These are phyloP conservation scores for Paralvinella palmiformis DNA, from an alignment of 1,140 invertebrate species.

Conservation along the genomic window DNA sequence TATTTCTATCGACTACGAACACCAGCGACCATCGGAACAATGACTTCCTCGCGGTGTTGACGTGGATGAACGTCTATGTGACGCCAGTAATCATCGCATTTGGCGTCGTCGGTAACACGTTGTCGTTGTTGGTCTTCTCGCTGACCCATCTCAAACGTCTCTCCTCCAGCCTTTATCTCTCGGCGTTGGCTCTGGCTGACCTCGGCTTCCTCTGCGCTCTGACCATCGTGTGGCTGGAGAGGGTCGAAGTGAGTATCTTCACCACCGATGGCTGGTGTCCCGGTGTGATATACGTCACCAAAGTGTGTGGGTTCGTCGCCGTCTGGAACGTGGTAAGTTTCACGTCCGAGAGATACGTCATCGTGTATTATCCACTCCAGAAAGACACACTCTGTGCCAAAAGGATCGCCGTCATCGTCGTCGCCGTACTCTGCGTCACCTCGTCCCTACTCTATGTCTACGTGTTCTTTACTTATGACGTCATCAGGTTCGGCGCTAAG, in stretches of 20 bases:
- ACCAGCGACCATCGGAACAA: too few species aligned
- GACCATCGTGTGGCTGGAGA: constrained; percentile 7
- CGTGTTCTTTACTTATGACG: constrained; percentile 6
- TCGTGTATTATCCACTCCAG: constrained; percentile 12
- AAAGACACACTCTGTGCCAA: constrained; percentile 10
- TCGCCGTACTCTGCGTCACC: neutral
- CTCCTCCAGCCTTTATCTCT: constrained; percentile 13
- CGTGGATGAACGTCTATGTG: constrained; percentile 10
- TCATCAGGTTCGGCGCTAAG: neutral
- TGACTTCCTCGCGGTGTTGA: too few species aligned
- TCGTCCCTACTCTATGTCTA: constrained; percentile 10
- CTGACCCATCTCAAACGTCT: constrained; percentile 10
- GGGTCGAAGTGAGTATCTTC: neutral
- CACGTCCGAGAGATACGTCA: constrained; percentile 16
- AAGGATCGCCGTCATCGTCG: neutral
- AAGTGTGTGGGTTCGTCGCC: constrained; percentile 11
- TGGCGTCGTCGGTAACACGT: constrained; percentile 7
- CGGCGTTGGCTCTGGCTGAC: constrained; percentile 8
- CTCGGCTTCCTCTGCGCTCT: constrained; percentile 6
- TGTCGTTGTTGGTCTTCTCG: constrained; percentile 15
- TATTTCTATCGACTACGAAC: too few species aligned
- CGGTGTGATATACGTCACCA: neutral
- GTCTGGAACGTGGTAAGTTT: constrained; percentile 17
- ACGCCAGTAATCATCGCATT: constrained; percentile 11
- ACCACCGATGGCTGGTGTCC: constrained; percentile 3